Conservation (phyloP, 2,888 invertebrate genomes). For the Podotricha telesiphe region DNA sequence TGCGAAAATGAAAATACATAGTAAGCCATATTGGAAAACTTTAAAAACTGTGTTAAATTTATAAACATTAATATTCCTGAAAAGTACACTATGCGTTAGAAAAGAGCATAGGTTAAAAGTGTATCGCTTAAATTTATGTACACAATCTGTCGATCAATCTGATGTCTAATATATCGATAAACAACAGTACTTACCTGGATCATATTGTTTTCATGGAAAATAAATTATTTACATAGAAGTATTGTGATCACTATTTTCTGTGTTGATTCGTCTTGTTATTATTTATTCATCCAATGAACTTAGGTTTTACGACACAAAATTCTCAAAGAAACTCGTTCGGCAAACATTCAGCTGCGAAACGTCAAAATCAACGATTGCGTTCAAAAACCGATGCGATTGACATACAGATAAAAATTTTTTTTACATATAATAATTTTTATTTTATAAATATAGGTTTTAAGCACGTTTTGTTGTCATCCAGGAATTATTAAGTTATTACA, state of each 20-base stretch:
- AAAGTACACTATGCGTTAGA: constrained; percentile 31
- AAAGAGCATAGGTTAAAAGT: constrained; percentile 41
- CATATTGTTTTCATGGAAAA: constrained; percentile 42
- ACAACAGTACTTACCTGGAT: constrained; percentile 46
- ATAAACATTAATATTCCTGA: constrained; percentile 37
- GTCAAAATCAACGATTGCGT: constrained; percentile 55
- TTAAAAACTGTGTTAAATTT: constrained; percentile 46
- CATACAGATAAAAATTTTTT: constrained; percentile 8
- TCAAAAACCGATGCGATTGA: constrained; percentile 29
- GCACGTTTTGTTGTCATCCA: too few species aligned
- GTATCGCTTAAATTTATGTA: constrained; percentile 41
- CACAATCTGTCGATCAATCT: constrained; percentile 38
- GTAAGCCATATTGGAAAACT: constrained; percentile 75
- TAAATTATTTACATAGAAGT: constrained; percentile 16
- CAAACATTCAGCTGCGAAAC: constrained; percentile 72
- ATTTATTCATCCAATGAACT: constrained; percentile 31
- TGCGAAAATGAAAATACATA: constrained; percentile 29
- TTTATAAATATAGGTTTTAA: too few species aligned
- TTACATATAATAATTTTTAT: neutral
- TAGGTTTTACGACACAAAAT: constrained; percentile 43
- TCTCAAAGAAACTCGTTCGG: constrained; percentile 33
- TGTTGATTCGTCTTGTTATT: constrained; percentile 18
- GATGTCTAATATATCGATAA: constrained; percentile 40
- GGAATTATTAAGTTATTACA: too few species aligned
- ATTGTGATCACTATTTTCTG: constrained; percentile 6